phyloP scores from a whole-genome alignment of 2,888 invertebrate genomes.

The Drosophila anomelani region DNA sequence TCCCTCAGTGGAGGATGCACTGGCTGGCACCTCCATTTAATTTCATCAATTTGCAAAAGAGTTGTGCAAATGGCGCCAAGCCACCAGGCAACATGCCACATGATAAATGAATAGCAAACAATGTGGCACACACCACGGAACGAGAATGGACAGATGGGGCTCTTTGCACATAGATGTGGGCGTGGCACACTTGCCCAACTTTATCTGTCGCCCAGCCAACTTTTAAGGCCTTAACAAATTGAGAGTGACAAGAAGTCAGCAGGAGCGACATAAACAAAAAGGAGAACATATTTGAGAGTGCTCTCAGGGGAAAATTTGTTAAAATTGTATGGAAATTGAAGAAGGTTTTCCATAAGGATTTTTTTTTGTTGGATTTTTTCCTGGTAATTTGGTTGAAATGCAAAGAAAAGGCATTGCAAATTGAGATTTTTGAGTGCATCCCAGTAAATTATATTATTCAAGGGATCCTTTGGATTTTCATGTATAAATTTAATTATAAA shows the following conservation, averaged over 20 bases:
- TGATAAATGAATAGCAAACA: conserved; percentile 41
- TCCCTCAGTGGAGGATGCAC: conserved; percentile 17
- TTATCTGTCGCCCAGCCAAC: conserved; percentile 31
- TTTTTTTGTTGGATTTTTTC: not conserved
- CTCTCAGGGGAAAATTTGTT: not conserved
- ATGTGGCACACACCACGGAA: conserved; percentile 29
- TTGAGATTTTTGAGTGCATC: not conserved
- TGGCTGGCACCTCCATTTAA: conserved; percentile 38
- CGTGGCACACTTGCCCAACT: conserved; percentile 22
- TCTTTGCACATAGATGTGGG: conserved; percentile 5
- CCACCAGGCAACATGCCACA: conserved; percentile 32
- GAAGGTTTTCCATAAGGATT: not conserved
- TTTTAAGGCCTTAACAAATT: conserved; percentile 35
- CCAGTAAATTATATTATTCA: not conserved
- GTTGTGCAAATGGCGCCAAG: conserved; percentile 49
- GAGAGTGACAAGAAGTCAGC: conserved; percentile 14
- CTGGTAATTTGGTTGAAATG: not conserved
- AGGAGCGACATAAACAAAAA: not conserved
- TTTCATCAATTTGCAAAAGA: conserved; percentile 37
- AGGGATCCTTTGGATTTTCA: not conserved
- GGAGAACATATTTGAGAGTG: not conserved
- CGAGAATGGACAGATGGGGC: conserved; percentile 17
- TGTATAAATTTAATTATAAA: not conserved
- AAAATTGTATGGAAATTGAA: not conserved
- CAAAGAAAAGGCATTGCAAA: not conserved